phyloP scores from a whole-genome alignment of 2,113 vertebrate genomes.

The Capricornis sumatraensis region DNA sequence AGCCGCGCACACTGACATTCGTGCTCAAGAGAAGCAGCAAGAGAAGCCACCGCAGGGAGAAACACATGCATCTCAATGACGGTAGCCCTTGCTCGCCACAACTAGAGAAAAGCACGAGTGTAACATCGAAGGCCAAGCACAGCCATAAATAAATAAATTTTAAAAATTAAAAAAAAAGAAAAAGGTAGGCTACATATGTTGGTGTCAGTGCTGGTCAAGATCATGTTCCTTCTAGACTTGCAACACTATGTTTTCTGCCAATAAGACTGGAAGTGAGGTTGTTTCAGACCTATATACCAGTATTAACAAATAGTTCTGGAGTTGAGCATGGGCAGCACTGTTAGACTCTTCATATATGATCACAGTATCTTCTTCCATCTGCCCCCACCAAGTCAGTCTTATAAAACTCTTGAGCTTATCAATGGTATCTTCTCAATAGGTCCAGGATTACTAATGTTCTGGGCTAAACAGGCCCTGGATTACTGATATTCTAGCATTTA shows the following conservation, averaged over 20 bases:
- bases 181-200: background rate
- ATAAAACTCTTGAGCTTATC: background rate
- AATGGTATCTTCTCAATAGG: background rate
- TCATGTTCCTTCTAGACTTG: background rate
- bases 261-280: background rate
- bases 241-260: background rate
- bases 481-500: conserved; percentile 2
- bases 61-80: background rate
- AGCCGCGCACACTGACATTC: fast-evolving
- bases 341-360: background rate
- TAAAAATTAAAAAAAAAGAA: background rate
- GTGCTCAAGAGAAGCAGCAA: background rate
- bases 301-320: background rate
- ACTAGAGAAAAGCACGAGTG: background rate
- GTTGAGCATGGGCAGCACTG: background rate
- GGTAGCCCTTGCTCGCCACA: background rate
- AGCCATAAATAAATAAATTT: background rate
- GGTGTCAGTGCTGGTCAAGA: background rate
- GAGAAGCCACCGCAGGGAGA: background rate
- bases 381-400: background rate
- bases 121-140: background rate
- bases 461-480: background rate
- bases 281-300: background rate
- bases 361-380: background rate
- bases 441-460: background rate